These are phyloP conservation scores for Phataginus tricuspis DNA, from an alignment of 2,797 vertebrate species.

Conservation along the genomic window DNA sequence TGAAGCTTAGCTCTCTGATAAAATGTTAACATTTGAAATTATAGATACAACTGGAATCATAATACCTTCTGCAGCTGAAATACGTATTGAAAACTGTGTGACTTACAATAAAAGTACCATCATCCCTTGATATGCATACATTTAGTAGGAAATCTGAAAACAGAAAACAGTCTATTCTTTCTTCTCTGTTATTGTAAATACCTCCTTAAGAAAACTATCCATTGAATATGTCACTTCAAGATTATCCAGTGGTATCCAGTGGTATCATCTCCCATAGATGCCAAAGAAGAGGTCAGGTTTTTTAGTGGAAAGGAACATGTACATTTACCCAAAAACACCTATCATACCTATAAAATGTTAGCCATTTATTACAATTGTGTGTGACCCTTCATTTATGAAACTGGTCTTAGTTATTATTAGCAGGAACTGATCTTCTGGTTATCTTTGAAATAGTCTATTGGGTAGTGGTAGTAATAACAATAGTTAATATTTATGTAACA, in stretches of 20 bases:
- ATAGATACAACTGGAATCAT: background rate
- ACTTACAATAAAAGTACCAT: background rate
- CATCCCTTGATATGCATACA: background rate
- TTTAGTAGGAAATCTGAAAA: constrained; percentile 8
- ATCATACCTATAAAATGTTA: background rate
- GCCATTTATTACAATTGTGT: background rate
- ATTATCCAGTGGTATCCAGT: background rate
- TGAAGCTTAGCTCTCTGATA: background rate
- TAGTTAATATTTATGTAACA: constrained; percentile 3
- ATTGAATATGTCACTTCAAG: background rate
- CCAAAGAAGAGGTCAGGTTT: background rate
- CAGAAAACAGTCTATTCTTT: background rate
- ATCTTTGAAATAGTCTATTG: background rate
- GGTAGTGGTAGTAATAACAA: background rate
- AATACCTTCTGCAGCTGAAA: constrained; percentile 38
- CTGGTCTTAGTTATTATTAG: background rate
- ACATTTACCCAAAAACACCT: constrained; percentile 19
- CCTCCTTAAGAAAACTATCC: background rate
- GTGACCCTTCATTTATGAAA: background rate
- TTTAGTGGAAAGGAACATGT: background rate
- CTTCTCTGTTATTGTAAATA: constrained; percentile 33
- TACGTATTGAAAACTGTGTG: background rate
- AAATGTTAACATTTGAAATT: constrained; percentile 24
- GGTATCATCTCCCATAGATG: background rate
- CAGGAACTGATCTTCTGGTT: background rate